phyloP scores from a whole-genome alignment of 2,113 vertebrate species.

The Odontophorus gujanensis region DNA sequence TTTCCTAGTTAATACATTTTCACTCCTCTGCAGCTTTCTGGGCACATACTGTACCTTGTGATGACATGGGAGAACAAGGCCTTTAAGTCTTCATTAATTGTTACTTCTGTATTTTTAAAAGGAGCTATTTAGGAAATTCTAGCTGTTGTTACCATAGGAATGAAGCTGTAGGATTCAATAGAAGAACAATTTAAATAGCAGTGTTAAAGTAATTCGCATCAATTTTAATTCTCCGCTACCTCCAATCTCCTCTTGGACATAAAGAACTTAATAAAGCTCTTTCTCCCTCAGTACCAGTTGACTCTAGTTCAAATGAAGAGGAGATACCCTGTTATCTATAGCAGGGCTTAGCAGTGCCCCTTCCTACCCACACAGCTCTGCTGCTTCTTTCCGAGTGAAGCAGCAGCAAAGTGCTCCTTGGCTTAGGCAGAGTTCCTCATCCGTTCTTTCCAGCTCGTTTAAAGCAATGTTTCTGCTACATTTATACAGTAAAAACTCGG shows the following conservation, averaged over 20 bases:
- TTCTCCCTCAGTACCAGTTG: not conserved
- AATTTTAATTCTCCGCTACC: not conserved
- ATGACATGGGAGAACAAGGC: not conserved
- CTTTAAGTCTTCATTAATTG: constrained; percentile 31
- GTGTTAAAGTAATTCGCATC: not conserved
- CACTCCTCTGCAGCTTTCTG: not conserved
- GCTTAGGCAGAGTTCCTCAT: not conserved
- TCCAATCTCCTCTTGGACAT: not conserved
- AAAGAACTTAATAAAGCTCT: not conserved
- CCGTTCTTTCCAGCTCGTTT: not conserved
- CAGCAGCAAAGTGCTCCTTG: constrained; percentile 17
- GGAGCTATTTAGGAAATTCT: constrained; percentile 38
- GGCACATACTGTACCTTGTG: not conserved
- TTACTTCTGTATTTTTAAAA: constrained; percentile 11
- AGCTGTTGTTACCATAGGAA: constrained; percentile 48
- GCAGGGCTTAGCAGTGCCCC: not conserved
- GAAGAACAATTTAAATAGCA: constrained; percentile 4
- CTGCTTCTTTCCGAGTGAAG: not conserved
- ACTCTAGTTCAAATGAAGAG: constrained; percentile 18
- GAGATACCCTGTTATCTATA: not conserved
- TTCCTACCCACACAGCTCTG: constrained; percentile 2
- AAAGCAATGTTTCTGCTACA: not conserved
- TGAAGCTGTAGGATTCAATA: constrained; percentile 13
- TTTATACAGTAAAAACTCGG: not conserved
- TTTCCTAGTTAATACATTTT: not conserved